phyloP scores from a whole-genome alignment of 2,113 vertebrate genomes.

The Dendropsophus ebraccatus region DNA sequence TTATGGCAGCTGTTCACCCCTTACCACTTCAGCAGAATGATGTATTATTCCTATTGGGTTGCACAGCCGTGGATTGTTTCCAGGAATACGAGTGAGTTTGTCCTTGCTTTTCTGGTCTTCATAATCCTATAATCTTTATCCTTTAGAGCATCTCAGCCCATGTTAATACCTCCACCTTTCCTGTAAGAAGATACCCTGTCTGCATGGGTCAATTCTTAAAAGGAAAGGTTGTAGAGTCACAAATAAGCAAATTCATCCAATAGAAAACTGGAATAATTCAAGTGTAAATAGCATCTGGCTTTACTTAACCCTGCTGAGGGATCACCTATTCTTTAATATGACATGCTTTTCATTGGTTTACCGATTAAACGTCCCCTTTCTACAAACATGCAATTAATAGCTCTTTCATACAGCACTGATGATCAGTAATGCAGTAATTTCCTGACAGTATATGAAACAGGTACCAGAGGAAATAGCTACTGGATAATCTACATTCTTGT shows the following conservation, averaged over 20 bases:
- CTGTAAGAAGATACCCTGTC: too few species aligned
- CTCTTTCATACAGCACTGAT: slow-evolving; percentile 13
- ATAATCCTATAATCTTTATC: too few species aligned
- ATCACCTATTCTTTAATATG: slow-evolving; percentile 8
- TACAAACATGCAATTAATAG: slow-evolving; percentile 44
- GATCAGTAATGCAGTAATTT: background rate
- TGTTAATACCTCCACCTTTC: too few species aligned
- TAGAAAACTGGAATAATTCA: background rate
- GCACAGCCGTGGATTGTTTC: too few species aligned
- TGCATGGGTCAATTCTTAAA: too few species aligned
- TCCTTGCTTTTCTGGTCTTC: too few species aligned
- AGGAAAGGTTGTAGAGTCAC: too few species aligned
- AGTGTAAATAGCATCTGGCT: background rate
- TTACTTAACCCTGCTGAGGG: background rate
- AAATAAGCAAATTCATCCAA: background rate
- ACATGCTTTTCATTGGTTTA: slow-evolving; percentile 19
- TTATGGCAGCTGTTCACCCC: too few species aligned
- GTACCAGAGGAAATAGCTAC: slow-evolving; percentile 3
- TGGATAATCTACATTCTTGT: slow-evolving; percentile 32
- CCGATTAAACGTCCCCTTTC: slow-evolving; percentile 34
- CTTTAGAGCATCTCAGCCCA: too few species aligned
- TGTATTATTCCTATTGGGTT: too few species aligned
- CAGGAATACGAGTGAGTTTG: too few species aligned
- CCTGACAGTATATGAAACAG: slow-evolving; percentile 8
- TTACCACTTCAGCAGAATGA: too few species aligned